Evolutionary conservation across 2,113 vertebrate species (phyloP).

Genomic region (Acinonyx jubatus): DNA sequence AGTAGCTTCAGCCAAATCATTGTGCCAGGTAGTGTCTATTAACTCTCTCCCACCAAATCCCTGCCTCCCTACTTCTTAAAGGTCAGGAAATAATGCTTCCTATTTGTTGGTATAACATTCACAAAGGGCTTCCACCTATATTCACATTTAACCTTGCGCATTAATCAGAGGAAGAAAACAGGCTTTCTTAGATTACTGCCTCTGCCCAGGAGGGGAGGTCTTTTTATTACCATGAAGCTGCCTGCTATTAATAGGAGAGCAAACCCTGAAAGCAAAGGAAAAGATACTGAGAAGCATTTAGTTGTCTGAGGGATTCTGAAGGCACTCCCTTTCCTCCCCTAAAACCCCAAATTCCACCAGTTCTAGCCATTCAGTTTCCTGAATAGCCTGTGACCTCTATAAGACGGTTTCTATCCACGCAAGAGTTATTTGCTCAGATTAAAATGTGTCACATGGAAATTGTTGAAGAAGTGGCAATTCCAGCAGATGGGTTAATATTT

Average conservation of each 20-base stretch:
- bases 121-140: background rate
- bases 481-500: background rate
- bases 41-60: background rate
- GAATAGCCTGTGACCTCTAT: background rate
- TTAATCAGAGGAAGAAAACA: slow-evolving; percentile 4
- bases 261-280: background rate
- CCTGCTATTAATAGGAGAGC: background rate
- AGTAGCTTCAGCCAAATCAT: background rate
- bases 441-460: background rate
- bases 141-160: background rate
- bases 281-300: background rate
- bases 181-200: background rate
- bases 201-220: background rate
- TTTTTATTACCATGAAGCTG: background rate
- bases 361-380: background rate
- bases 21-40: background rate
- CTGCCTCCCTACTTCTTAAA: background rate
- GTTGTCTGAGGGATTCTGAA: background rate
- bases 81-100: background rate
- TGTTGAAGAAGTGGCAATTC: background rate
- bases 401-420: background rate
- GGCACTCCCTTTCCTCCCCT: background rate
- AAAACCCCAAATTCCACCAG: background rate
- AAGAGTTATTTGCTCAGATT: background rate
- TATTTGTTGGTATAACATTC: background rate